These are phyloP conservation scores for Carduelis carduelis DNA, from an alignment of 2,797 vertebrate genomes.

Conservation along the genomic window DNA sequence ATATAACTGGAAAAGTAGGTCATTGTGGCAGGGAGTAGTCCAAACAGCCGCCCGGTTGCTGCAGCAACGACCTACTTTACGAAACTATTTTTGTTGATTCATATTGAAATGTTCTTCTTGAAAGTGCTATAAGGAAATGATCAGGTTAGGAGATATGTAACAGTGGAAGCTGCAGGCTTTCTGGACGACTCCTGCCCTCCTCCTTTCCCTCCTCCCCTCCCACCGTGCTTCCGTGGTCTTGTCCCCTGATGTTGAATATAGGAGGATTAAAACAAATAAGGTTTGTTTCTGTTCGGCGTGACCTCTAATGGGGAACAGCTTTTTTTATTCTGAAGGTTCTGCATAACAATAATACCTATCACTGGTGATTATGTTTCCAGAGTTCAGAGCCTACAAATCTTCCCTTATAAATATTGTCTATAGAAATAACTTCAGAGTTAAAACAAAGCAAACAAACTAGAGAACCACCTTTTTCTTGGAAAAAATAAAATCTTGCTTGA, in stretches of 20 bases:
- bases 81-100: slow-evolving; percentile 78
- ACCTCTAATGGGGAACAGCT: background rate
- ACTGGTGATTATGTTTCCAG: background rate
- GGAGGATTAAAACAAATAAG: background rate
- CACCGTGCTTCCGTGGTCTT: background rate
- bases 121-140: slow-evolving; percentile 64
- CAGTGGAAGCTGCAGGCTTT: background rate
- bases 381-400: background rate
- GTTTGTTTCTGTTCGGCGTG: background rate
- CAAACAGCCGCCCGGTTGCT: slow-evolving; percentile 75
- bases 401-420: background rate
- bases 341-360: background rate
- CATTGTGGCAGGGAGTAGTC: slow-evolving; percentile 76
- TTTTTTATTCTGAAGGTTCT: background rate
- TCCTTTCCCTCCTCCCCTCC: rapidly evolving
- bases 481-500: background rate
- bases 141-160: background rate
- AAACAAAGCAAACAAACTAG: background rate
- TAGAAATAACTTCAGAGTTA: background rate
- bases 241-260: background rate
- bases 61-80: slow-evolving; percentile 82
- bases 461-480: background rate
- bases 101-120: slow-evolving; percentile 74
- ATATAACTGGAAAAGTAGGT: slow-evolving; percentile 77
- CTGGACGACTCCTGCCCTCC: background rate